phyloP scores from a whole-genome alignment of 1,140 invertebrate genomes.

The Drosophila lacertosa region DNA sequence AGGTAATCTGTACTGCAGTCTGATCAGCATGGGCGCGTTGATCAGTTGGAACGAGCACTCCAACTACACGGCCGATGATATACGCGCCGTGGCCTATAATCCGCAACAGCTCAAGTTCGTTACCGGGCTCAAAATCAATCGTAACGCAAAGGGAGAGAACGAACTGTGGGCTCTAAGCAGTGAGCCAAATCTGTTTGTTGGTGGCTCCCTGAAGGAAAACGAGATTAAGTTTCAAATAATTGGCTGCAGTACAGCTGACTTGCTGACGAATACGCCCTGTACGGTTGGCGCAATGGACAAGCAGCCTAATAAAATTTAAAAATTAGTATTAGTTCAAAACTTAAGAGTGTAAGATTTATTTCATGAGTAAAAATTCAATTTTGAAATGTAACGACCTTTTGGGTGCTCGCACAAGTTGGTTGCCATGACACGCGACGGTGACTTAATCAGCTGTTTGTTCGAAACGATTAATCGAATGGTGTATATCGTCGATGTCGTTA shows the following conservation, averaged over 20 bases:
- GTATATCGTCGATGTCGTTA: neutral
- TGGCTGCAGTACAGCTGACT: conserved; percentile 71
- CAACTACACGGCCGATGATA: conserved; percentile 65
- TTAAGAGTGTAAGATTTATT: neutral
- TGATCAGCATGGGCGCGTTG: conserved; percentile 68
- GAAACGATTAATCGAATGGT: neutral
- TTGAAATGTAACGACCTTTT: neutral
- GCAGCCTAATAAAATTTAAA: neutral
- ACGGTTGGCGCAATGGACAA: conserved; percentile 45
- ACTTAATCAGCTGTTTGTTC: conserved; percentile 1
- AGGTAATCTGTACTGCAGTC: conserved; percentile 85
- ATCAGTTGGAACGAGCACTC: conserved; percentile 54
- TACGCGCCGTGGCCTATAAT: conserved; percentile 83
- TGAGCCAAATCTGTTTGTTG: conserved; percentile 86
- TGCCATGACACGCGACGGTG: neutral
- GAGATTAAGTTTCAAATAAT: conserved; percentile 89
- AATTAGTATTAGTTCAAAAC: conserved; percentile 3
- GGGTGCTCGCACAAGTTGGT: neutral
- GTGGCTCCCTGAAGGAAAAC: conserved; percentile 85
- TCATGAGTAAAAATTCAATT: neutral
- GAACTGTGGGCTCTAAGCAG: conserved; percentile 85
- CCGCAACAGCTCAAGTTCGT: conserved; percentile 87
- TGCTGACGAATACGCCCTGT: conserved; percentile 70
- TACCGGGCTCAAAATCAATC: conserved; percentile 88
- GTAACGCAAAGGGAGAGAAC: conserved; percentile 85